Conservation (phyloP, 2,797 vertebrate species). For the Epinephelus coioides region DNA sequence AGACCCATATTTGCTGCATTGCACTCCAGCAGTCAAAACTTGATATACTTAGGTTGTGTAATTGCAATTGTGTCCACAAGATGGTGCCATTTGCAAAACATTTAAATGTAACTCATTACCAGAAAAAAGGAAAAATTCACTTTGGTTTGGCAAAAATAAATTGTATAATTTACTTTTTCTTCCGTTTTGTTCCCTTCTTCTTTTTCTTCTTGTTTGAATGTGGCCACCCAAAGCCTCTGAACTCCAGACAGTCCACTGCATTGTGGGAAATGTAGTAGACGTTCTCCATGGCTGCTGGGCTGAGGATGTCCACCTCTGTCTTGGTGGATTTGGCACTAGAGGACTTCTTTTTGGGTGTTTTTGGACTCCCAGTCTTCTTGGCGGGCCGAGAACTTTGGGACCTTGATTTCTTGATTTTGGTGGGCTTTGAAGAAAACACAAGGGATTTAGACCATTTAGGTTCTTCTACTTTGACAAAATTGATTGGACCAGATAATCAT, state of each 20-base stretch:
- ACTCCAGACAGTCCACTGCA: constrained; percentile 85
- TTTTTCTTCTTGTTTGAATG: constrained; percentile 81
- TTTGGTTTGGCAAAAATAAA: constrained; percentile 16
- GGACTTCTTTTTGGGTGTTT: constrained; percentile 68
- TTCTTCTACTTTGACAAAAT: neutral
- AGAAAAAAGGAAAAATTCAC: no score
- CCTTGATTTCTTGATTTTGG: constrained; percentile 80
- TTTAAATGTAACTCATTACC: neutral
- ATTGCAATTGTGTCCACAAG: constrained; percentile 35
- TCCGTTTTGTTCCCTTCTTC: constrained; percentile 71
- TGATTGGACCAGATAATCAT: neutral
- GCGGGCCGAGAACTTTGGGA: constrained; percentile 68
- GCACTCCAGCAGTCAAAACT: neutral
- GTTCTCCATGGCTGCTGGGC: constrained; percentile 89
- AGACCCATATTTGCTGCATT: neutral
- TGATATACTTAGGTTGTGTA: neutral
- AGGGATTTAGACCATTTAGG: neutral
- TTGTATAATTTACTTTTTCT: constrained; percentile 35
- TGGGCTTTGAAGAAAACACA: constrained; percentile 50
- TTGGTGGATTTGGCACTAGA: constrained; percentile 73
- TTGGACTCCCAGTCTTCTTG: constrained; percentile 76
- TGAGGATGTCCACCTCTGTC: constrained; percentile 85
- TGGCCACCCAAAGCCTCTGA: constrained; percentile 88
- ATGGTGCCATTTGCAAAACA: constrained; percentile 15
- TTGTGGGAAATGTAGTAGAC: constrained; percentile 92